These are phyloP conservation scores for Ormyrus labotus DNA, from an alignment of 2,888 invertebrate genomes.

Conservation along the genomic window DNA sequence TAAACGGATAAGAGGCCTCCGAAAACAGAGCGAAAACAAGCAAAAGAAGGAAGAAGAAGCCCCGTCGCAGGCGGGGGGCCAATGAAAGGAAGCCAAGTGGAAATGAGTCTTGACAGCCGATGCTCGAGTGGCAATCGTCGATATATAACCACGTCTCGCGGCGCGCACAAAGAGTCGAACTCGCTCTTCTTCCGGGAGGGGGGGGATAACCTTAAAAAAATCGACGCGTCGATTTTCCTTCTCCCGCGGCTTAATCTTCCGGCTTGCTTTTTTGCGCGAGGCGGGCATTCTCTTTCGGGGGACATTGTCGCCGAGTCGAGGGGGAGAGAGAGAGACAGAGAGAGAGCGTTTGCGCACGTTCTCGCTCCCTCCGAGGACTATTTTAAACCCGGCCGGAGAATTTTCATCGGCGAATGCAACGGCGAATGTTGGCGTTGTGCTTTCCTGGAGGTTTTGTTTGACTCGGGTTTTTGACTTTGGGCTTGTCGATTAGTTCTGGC, in stretches of 20 bases:
- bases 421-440: too few relatives aligned
- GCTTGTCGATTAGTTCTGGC: too few relatives aligned
- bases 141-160: background rate
- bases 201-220: background rate
- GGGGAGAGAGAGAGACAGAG: background rate
- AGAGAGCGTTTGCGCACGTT: accelerated
- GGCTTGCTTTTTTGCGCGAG: background rate
- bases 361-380: too few relatives aligned
- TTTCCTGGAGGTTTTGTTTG: too few relatives aligned
- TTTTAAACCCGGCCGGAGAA: too few relatives aligned
- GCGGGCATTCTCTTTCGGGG: background rate
- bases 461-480: too few relatives aligned
- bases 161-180: background rate
- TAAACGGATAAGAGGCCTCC: background rate
- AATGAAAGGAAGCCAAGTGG: conserved; percentile 56
- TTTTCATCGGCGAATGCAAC: too few relatives aligned
- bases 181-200: background rate
- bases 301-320: background rate
- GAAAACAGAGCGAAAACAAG: background rate
- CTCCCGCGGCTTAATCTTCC: background rate
- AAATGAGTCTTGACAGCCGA: conserved; percentile 55
- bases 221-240: background rate
- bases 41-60: too few relatives aligned
- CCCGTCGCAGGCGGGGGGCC: background rate
- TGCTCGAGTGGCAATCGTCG: conserved; percentile 35